Evolutionary conservation across 2,888 invertebrate species (phyloP), one percentile per base, ranked within the genome.

Genomic region (Metopia argyrocephala): DNA sequence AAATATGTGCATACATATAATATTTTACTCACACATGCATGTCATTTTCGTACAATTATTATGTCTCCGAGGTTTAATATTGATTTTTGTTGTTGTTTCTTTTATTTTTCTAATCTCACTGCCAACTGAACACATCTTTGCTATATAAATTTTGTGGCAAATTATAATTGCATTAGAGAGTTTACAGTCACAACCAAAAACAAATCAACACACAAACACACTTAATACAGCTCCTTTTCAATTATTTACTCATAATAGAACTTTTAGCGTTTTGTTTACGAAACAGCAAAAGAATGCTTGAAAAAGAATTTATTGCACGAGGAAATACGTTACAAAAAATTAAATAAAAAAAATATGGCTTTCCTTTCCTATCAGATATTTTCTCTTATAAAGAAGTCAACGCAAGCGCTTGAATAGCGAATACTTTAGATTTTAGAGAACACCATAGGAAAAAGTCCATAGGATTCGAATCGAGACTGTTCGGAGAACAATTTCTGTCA

Each of bases 41-140:
- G n/a, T n/a, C 4, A 21, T 2, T 2, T 2, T 1, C 46, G 50
- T n/a, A 45, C 27, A 52, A 38, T 38, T 57, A 59, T 52, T 59
- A 64, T 52, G 45, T 18, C 76, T 65, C 9, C 6, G 50, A 65
- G 70, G 57, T 45, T n/a, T n/a, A n/a, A 70, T 57, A 76, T 70
- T 76, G 64, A 76, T 76, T 70, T 70, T 57, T 57, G 52, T 64
- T n/a, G n/a, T n/a, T n/a, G n/a, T n/a, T n/a, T n/a, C n/a, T n/a
- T n/a, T n/a, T n/a, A n/a, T n/a, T n/a, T n/a, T 52, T 38, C 45
- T 46, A 76, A 69, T 45, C 20, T 48, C 64, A 57, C 70, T 65
- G 20, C 46, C n/a, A 38, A 66, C n/a, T n/a, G 12, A 15, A 62
- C 23, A 25, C 25, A 25, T 5, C 5, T 4, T 12, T 4, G 12